A percentile compares a stretch with the other conserved stretches of the same genome.
These are phyloP conservation scores for Formica aserva DNA, from an alignment of 2,888 invertebrate species.

Conservation along the genomic window DNA sequence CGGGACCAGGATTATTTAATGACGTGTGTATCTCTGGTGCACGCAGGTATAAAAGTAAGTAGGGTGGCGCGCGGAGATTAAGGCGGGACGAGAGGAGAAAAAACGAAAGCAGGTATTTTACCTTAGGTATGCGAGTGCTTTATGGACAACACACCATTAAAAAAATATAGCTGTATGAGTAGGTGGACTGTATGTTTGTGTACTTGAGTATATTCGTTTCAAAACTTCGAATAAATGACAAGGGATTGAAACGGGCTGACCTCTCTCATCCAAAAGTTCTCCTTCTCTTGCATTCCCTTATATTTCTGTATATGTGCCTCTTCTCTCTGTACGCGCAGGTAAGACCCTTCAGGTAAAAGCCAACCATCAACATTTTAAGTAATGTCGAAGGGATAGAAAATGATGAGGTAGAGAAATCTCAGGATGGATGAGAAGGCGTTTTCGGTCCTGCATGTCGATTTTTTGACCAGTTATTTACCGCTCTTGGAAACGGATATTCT, in stretches of 20 bases:
- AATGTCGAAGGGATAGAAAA: constrained; percentile 34
- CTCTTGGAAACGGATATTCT: constrained; percentile 50
- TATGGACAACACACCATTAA: constrained; percentile 49
- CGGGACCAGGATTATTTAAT: constrained; percentile 83
- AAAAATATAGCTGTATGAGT: constrained; percentile 66
- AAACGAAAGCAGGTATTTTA: constrained; percentile 67
- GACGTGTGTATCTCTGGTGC: constrained; percentile 76
- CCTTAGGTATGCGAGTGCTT: constrained; percentile 15
- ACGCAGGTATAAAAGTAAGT: constrained; percentile 79
- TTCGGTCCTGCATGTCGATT: constrained; percentile 63
- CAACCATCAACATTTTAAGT: constrained; percentile 58
- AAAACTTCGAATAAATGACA: constrained; percentile 72
- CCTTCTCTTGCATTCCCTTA: constrained; percentile 2
- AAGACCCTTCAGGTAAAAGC: constrained; percentile 69
- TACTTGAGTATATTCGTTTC: constrained; percentile 55
- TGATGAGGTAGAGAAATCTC: constrained; percentile 33
- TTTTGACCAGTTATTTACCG: constrained; percentile 59
- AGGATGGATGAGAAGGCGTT: constrained; percentile 71
- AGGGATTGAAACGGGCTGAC: constrained; percentile 66
- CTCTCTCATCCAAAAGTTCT: constrained; percentile 18
- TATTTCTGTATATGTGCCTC: neutral
- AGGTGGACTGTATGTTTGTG: constrained; percentile 64
- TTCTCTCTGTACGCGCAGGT: neutral
- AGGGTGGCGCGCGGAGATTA: constrained; percentile 52
- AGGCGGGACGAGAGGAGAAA: constrained; percentile 43